Percentiles rank a stretch among this genome's conserved stretches.
These are phyloP conservation scores for Esox lucius DNA, from an alignment of 2,797 vertebrate genomes.

Conservation along the genomic window DNA sequence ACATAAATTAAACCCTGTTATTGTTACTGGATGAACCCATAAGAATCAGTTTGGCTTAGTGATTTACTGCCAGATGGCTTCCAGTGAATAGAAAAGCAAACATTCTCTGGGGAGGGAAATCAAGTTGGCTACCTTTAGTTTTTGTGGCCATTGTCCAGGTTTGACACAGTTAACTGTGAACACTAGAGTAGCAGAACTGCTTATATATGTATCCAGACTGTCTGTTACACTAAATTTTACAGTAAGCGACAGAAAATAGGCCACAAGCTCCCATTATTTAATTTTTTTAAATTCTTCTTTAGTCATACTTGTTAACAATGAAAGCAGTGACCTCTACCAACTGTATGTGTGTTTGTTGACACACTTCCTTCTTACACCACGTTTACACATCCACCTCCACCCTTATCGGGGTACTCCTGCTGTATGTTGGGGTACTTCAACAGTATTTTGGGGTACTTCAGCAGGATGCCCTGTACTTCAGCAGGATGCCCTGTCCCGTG, in stretches of 20 bases:
- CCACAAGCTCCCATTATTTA: neutral
- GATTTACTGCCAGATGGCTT: constrained; percentile 15
- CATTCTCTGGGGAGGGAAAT: constrained; percentile 5
- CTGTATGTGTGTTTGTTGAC: neutral
- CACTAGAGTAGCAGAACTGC: neutral
- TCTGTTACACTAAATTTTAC: neutral
- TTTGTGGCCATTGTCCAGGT: neutral
- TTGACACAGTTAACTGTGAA: constrained; percentile 2
- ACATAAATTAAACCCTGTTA: constrained; percentile 24
- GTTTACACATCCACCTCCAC: constrained; percentile 8
- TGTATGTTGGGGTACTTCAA: neutral
- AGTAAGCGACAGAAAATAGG: neutral
- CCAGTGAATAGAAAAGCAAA: constrained; percentile 6
- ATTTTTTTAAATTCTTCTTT: neutral
- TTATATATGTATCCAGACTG: neutral
- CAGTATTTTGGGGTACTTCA: too few relatives aligned
- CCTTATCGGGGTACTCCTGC: neutral
- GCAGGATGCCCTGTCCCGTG: neutral
- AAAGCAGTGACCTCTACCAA: constrained; percentile 1
- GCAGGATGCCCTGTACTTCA: too few relatives aligned
- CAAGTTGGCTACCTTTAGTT: constrained; percentile 3
- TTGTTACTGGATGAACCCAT: constrained; percentile 16
- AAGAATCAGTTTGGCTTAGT: neutral
- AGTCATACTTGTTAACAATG: neutral
- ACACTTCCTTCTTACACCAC: neutral